phyloP scores from a whole-genome alignment of 2,888 invertebrate species.

The Apodemia mormo region DNA sequence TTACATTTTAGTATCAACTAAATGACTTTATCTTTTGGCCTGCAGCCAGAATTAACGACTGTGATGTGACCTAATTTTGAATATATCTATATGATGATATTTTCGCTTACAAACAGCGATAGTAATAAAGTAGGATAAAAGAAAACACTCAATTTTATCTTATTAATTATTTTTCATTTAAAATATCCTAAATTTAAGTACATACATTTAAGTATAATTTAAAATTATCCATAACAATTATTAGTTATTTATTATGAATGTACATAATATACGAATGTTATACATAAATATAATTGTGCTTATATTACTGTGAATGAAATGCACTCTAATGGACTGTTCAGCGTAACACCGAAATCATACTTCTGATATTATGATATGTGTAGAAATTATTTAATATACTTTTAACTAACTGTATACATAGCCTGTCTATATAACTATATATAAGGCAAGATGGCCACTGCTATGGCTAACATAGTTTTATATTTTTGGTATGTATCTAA shows the following conservation, averaged over 20 bases:
- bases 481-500: constrained; percentile 61
- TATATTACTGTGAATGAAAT: constrained; percentile 75
- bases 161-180: constrained; percentile 76
- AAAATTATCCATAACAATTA: constrained; percentile 76
- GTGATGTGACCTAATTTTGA: constrained; percentile 2
- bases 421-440: constrained; percentile 41
- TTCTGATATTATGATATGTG: constrained; percentile 58
- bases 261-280: constrained; percentile 57
- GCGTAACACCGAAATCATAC: constrained; percentile 50
- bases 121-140: constrained; percentile 30
- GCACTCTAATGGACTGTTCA: constrained; percentile 74
- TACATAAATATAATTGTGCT: constrained; percentile 73
- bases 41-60: constrained; percentile 3
- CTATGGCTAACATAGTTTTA: constrained; percentile 68
- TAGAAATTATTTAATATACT: constrained; percentile 49
- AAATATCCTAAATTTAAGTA: constrained; percentile 71
- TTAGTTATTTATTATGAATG: constrained; percentile 75
- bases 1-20: not conserved
- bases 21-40: constrained; percentile 2
- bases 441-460: constrained; percentile 78
- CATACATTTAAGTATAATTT: constrained; percentile 69
- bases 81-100: not conserved
- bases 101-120: not conserved
- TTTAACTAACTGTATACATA: constrained; percentile 38
- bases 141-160: constrained; percentile 55